Conservation (phyloP, 1,140 invertebrate species). For the Neuroterus valhalla region DNA sequence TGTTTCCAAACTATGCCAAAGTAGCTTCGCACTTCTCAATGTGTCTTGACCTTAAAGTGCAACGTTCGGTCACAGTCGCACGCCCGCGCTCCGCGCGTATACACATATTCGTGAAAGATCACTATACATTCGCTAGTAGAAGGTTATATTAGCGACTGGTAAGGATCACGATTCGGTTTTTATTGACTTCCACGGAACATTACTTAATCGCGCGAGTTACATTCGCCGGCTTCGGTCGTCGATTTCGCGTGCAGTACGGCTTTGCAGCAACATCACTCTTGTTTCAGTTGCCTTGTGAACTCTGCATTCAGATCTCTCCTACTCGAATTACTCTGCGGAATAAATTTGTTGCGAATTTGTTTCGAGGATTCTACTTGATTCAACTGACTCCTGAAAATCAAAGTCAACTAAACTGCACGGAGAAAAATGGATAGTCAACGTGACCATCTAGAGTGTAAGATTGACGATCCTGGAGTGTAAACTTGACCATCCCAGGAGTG, state of each 20-base stretch:
- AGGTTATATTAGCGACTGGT: conserved; percentile 59
- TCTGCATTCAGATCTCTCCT: background rate
- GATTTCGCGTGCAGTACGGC: conserved; percentile 4
- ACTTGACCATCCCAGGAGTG: too few relatives aligned
- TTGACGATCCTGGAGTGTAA: too few relatives aligned
- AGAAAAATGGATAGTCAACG: too few relatives aligned
- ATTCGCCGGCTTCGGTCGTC: conserved; percentile 32
- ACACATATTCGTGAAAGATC: conserved; percentile 31
- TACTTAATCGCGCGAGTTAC: conserved; percentile 55
- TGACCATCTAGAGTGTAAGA: too few relatives aligned
- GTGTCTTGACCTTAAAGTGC: conserved; percentile 24
- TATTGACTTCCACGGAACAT: conserved; percentile 61
- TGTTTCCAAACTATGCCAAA: background rate
- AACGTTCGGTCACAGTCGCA: conserved; percentile 17
- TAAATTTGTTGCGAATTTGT: background rate
- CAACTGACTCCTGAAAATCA: background rate
- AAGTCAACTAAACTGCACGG: conserved; percentile 17
- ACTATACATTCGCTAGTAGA: conserved; percentile 52
- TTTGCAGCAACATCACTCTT: conserved; percentile 19
- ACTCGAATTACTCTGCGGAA: conserved; percentile 8
- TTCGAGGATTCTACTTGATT: too few relatives aligned
- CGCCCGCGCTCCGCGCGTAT: background rate
- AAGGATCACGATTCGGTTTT: conserved; percentile 66
- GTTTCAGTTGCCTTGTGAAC: background rate
- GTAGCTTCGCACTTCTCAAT: conserved; percentile 13